Percentiles rank a stretch among this genome's conserved stretches.
Evolutionary conservation across 2,888 invertebrate species (phyloP).

Genomic region (Stenodema calcarata): DNA sequence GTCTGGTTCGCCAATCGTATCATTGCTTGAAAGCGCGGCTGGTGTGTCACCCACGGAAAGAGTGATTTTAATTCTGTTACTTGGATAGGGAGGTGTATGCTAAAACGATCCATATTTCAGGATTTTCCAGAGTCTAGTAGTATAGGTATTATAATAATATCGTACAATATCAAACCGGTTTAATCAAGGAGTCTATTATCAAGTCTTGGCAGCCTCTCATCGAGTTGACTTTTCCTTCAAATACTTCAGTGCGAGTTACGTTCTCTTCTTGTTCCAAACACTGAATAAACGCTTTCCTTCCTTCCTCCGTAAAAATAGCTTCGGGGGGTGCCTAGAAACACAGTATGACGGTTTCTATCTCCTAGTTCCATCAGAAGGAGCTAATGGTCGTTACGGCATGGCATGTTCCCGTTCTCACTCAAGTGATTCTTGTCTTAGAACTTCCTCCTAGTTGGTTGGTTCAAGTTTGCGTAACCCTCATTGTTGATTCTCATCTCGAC

Average conservation of each 20-base stretch:
- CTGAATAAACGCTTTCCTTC: neutral
- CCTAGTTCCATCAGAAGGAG: neutral
- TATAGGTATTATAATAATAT: no score
- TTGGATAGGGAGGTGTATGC: no score
- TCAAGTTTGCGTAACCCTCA: neutral
- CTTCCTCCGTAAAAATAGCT: neutral
- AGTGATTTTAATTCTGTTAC: no score
- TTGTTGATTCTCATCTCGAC: neutral
- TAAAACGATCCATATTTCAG: no score
- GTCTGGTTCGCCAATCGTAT: no score
- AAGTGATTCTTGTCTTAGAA: neutral
- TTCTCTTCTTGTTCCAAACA: neutral
- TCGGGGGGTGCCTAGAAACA: neutral
- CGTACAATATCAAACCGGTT: no score
- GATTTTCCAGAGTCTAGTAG: no score
- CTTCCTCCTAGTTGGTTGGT: neutral
- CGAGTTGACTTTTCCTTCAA: neutral
- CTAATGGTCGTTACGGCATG: neutral
- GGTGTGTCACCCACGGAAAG: no score
- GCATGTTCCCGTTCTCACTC: neutral
- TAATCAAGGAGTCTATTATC: no score
- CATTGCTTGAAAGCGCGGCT: no score
- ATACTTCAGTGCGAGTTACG: neutral
- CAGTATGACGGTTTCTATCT: neutral
- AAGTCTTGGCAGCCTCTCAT: no score